These are phyloP conservation scores for Sitophilus oryzae DNA, from an alignment of 1,140 invertebrate genomes.

Conservation along the genomic window DNA sequence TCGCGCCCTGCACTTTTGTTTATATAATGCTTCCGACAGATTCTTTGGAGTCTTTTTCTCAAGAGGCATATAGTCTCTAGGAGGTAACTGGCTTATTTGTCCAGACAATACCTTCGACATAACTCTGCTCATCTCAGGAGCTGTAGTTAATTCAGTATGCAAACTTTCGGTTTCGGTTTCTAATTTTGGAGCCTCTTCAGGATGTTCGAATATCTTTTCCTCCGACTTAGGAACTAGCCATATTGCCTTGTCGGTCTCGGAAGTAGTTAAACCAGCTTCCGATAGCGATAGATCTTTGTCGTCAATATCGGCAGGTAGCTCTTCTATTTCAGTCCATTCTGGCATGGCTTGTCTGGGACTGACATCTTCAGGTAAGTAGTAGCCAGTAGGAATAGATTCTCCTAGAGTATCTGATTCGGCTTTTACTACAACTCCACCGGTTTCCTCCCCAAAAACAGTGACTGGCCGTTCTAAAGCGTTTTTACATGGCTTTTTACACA, in stretches of 20 bases:
- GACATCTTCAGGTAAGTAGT: slow-evolving; percentile 14
- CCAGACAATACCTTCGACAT: slow-evolving; percentile 15
- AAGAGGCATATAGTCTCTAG: neutral
- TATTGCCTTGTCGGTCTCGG: slow-evolving; percentile 10
- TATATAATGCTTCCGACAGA: slow-evolving; percentile 13
- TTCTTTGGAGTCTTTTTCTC: slow-evolving; percentile 6
- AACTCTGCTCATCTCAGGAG: slow-evolving; percentile 1
- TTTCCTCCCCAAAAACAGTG: slow-evolving; percentile 20
- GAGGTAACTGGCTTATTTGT: slow-evolving; percentile 4
- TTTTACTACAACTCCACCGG: slow-evolving; percentile 13
- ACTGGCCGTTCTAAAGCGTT: slow-evolving; percentile 13
- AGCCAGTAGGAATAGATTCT: slow-evolving; percentile 12
- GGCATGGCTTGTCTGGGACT: neutral
- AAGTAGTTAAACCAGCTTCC: neutral
- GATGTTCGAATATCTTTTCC: neutral
- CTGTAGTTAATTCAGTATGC: neutral
- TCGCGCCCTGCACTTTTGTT: slow-evolving; percentile 8
- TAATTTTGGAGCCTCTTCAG: neutral
- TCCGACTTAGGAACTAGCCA: slow-evolving; percentile 1
- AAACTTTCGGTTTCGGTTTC: slow-evolving; percentile 1
- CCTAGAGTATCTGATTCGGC: slow-evolving; percentile 2
- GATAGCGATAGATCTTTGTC: slow-evolving; percentile 1
- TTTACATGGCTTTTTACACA: slow-evolving; percentile 16
- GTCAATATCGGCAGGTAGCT: neutral
- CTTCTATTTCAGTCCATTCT: slow-evolving; percentile 4